A percentile compares a stretch with the other conserved stretches of the same genome.
Evolutionary conservation across 1,140 invertebrate species (phyloP).

Genomic region (Heliconius congener): DNA sequence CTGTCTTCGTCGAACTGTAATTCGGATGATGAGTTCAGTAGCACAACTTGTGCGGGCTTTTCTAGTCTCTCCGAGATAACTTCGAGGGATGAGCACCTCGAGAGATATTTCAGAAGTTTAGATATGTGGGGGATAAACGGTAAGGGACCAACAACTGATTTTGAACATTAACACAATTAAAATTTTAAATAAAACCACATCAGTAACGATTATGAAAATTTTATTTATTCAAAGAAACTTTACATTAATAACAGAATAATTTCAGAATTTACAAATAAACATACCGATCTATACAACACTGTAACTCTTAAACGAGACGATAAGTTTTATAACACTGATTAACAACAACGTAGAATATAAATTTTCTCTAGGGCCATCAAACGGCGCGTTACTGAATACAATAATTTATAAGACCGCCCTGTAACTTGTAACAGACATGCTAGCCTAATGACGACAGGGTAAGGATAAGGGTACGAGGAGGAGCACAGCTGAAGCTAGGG

Average conservation of each 20-base stretch:
- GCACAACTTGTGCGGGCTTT: slow-evolving; percentile 48
- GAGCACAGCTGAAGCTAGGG: neutral
- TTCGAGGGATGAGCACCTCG: slow-evolving; percentile 64
- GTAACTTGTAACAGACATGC: slow-evolving; percentile 30
- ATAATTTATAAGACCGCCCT: slow-evolving; percentile 44
- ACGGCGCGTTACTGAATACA: slow-evolving; percentile 63
- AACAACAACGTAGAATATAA: slow-evolving; percentile 75
- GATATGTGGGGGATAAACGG: slow-evolving; percentile 60
- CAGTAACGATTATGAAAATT: slow-evolving; percentile 80
- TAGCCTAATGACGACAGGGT: slow-evolving; percentile 27
- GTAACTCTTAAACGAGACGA: slow-evolving; percentile 79
- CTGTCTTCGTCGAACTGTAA: slow-evolving; percentile 63
- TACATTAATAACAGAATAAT: slow-evolving; percentile 79
- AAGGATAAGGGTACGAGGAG: slow-evolving; percentile 1
- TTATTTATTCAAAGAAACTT: slow-evolving; percentile 80
- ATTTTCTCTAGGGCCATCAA: slow-evolving; percentile 72
- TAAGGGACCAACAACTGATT: slow-evolving; percentile 35
- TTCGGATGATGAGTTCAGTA: slow-evolving; percentile 60
- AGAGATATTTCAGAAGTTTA: slow-evolving; percentile 66
- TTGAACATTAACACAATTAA: slow-evolving; percentile 9
- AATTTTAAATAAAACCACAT: slow-evolving; percentile 59
- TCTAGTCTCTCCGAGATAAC: slow-evolving; percentile 44
- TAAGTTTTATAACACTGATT: slow-evolving; percentile 79
- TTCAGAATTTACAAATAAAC: slow-evolving; percentile 78
- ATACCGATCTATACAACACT: slow-evolving; percentile 80